phyloP scores from a whole-genome alignment of 1,140 invertebrate genomes.

The Danaus plexippus region DNA sequence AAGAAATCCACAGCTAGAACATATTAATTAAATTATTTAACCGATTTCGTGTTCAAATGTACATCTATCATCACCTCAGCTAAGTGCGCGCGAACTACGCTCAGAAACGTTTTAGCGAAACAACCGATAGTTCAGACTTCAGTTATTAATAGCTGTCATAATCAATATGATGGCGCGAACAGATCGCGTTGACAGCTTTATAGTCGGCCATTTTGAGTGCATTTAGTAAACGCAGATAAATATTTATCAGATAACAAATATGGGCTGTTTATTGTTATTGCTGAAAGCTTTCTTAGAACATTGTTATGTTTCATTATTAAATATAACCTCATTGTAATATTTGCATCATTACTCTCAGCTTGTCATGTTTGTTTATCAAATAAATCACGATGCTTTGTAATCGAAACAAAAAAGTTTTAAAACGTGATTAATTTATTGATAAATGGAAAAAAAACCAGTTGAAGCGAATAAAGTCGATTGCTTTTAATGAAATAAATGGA shows the following conservation, averaged over 20 bases:
- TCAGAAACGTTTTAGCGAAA: slow-evolving; percentile 50
- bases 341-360: no score
- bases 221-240: slow-evolving; percentile 64
- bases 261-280: slow-evolving; percentile 37
- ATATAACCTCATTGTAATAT: no score
- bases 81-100: slow-evolving; percentile 45
- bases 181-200: slow-evolving; percentile 55
- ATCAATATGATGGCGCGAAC: slow-evolving; percentile 42
- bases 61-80: slow-evolving; percentile 40
- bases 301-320: no score
- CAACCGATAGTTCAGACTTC: slow-evolving; percentile 30
- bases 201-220: slow-evolving; percentile 44
- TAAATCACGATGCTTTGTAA: no score
- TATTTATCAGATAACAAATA: slow-evolving; percentile 52
- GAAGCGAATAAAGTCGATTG: no score
- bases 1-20: no score
- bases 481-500: no score
- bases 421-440: no score
- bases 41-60: slow-evolving; percentile 26
- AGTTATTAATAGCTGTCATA: slow-evolving; percentile 54
- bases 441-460: no score
- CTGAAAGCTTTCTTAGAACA: slow-evolving; percentile 19
- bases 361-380: no score
- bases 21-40: slow-evolving; percentile 4
- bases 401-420: no score